Evolutionary conservation across 2,797 vertebrate genomes (phyloP).

Genomic region (Gephyroberyx darwinii): DNA sequence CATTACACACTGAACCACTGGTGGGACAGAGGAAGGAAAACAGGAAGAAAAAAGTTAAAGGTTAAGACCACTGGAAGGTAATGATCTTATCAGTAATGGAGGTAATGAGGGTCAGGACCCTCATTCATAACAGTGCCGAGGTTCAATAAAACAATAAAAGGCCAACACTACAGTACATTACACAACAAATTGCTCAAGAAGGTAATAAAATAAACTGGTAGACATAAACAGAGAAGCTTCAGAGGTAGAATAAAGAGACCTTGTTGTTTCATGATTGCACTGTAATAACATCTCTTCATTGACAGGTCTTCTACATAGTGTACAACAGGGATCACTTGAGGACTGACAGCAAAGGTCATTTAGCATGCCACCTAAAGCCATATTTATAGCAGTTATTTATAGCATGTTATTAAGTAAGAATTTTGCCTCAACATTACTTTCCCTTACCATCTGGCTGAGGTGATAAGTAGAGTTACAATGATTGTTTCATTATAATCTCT

Average conservation of each 20-base stretch:
- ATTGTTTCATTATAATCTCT: background rate
- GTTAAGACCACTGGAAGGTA: background rate
- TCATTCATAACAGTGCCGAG: background rate
- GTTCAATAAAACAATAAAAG: background rate
- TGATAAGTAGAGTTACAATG: background rate
- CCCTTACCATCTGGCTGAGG: background rate
- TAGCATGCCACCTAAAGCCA: background rate
- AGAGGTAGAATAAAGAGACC: background rate
- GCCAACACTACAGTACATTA: background rate
- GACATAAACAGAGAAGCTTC: background rate
- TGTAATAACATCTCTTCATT: background rate
- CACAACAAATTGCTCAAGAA: background rate
- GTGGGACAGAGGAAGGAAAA: conserved; percentile 35
- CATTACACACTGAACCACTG: conserved; percentile 94
- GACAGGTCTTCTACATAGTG: background rate
- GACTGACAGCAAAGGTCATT: background rate
- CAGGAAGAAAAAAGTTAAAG: background rate
- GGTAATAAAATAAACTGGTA: background rate
- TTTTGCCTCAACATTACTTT: background rate
- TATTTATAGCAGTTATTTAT: background rate
- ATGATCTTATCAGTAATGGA: background rate
- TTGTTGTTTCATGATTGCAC: background rate
- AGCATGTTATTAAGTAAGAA: too few relatives aligned
- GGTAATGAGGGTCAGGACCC: background rate
- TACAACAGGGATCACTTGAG: background rate